Percentiles rank a stretch among this genome's conserved stretches.
These are phyloP conservation scores for Linnaemya vulpina DNA, from an alignment of 2,888 invertebrate species.

Conservation along the genomic window DNA sequence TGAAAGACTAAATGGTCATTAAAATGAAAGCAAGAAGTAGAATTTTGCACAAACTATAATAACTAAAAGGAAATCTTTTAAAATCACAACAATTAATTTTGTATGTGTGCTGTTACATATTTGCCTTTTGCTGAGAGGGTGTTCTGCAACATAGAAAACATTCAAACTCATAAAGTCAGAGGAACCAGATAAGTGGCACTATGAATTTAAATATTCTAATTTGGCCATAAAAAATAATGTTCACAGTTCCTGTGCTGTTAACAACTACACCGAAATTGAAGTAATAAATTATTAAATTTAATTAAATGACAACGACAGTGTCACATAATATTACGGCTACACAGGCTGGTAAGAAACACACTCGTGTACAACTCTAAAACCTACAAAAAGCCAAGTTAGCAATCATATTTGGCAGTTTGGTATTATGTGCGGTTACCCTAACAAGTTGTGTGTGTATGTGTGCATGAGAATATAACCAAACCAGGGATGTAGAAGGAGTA, in stretches of 20 bases:
- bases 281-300: slow-evolving; percentile 81
- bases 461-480: slow-evolving; percentile 2
- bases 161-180: slow-evolving; percentile 9
- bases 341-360: slow-evolving; percentile 10
- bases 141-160: not conserved
- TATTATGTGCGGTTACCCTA: slow-evolving; percentile 51
- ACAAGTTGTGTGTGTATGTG: slow-evolving; percentile 2
- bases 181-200: slow-evolving; percentile 63
- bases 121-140: not conserved
- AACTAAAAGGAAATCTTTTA: not conserved
- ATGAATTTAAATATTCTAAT: slow-evolving; percentile 80
- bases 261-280: slow-evolving; percentile 60
- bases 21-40: too few relatives aligned
- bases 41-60: too few relatives aligned
- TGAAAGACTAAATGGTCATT: too few relatives aligned
- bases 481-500: slow-evolving; percentile 55
- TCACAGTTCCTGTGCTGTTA: slow-evolving; percentile 61
- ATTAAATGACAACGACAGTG: slow-evolving; percentile 77
- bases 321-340: slow-evolving; percentile 30
- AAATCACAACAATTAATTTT: not conserved
- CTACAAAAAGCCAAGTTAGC: not conserved
- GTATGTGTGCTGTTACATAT: not conserved
- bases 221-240: slow-evolving; percentile 73
- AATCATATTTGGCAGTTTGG: slow-evolving; percentile 17
- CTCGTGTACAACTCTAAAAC: not conserved